Conservation (phyloP, 2,113 vertebrate species). For the Vombatus ursinus region DNA sequence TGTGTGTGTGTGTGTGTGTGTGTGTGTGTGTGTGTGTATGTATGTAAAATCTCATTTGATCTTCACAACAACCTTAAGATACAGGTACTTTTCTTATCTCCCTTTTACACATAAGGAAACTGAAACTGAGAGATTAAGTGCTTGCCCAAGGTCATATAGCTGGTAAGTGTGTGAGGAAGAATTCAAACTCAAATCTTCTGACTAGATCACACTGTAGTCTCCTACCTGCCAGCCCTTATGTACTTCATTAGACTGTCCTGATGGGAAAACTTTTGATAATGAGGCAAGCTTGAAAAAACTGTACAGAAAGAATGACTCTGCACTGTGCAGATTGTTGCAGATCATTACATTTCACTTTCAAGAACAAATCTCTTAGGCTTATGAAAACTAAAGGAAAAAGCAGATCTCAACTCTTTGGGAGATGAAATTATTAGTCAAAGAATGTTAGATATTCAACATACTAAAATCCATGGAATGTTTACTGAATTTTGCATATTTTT, state of each 20-base stretch:
- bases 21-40: no score
- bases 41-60: background rate
- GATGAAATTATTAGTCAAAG: background rate
- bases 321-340: slow-evolving; percentile 4
- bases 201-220: background rate
- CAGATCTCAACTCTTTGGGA: background rate
- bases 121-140: background rate
- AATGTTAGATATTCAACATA: background rate
- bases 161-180: no score
- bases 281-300: no score
- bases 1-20: no score
- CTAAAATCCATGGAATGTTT: background rate
- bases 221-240: background rate
- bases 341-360: background rate
- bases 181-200: slow-evolving; percentile 9
- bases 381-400: background rate
- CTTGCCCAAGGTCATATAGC: no score
- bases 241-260: background rate
- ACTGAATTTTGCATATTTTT: background rate
- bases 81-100: background rate
- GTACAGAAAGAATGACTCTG: background rate
- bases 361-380: background rate
- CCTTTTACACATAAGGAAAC: background rate
- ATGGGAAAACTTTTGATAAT: background rate
- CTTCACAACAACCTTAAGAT: background rate